Base-by-base conservation (phyloP, 2,797 vertebrate species). In the Rhynchonycteris naso region DNA sequence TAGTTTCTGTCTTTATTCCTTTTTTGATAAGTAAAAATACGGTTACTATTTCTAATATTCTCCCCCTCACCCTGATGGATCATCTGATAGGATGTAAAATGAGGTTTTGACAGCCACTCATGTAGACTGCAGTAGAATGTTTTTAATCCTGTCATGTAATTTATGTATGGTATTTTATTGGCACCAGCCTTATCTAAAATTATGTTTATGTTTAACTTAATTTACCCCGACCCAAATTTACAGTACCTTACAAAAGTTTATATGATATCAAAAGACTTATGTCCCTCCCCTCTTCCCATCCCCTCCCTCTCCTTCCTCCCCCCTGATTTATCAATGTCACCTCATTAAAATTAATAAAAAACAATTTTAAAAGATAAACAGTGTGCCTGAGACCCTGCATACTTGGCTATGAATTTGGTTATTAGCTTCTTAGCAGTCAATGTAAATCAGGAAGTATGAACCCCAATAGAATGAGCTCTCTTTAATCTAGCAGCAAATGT, bases 151-250 rank as follows among this genome's bases (percentile, higher is more conserved):
- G 7, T 59, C 5, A 12, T 30, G 12, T 80, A 58, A 68, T 35
- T 43, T 66, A 88, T 68, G 58, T 7, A 65, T 78, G 56, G 28
- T 74, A 54, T 80, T 91, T 43, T 65, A 26, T 33, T 33, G 38
- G 28, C 19, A 72, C 59, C 8, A 66, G 22, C 7, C 24, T 68
- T 59, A 63, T 82, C 47, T 71, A 82, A 84, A 90, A 56, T 56
- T 72, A 52, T 66, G 43, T 93, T 93, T 93, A 68, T n/a, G 18
- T 72, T 69, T 83, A 78, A 88, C 7, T 43, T 66, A 52, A 72
- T 74, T 84, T 91, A 69, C 4, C 4, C 69, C 43, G 26, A 24
- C 11, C 26, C 16, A 33, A 84, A 80, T 58, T 52, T 72, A 86
- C 9, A 47, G 52, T 33, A 30, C 13, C 50, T 82, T 91, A 91